Percentiles rank a stretch among this genome's conserved stretches.
These are phyloP conservation scores for Linepithema humile DNA, from an alignment of 1,140 invertebrate genomes.

Conservation along the genomic window DNA sequence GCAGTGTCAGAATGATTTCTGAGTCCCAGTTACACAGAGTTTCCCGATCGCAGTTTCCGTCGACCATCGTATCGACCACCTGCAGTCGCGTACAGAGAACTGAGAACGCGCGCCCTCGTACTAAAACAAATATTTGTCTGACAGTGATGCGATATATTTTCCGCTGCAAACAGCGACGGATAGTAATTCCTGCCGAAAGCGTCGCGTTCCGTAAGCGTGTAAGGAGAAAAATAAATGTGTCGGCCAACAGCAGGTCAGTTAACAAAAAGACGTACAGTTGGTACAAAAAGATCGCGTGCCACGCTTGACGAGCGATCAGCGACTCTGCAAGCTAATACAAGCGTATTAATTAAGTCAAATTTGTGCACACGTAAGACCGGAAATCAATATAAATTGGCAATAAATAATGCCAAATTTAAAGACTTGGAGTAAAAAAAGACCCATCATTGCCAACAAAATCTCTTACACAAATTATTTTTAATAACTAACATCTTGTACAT, in stretches of 20 bases:
- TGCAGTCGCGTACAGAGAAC: slow-evolving; percentile 14
- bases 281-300: slow-evolving; percentile 34
- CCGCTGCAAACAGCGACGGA: slow-evolving; percentile 37
- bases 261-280: slow-evolving; percentile 34
- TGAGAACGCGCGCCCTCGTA: slow-evolving; percentile 23
- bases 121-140: slow-evolving; percentile 55
- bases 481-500: neutral
- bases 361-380: neutral
- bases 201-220: slow-evolving; percentile 12
- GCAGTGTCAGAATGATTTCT: slow-evolving; percentile 30
- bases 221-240: slow-evolving; percentile 53
- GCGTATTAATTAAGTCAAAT: slow-evolving; percentile 21
- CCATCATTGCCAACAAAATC: neutral
- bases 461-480: neutral
- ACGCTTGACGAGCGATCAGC: slow-evolving; percentile 26
- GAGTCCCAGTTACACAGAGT: slow-evolving; percentile 20
- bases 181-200: slow-evolving; percentile 52
- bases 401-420: neutral
- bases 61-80: slow-evolving; percentile 48
- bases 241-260: slow-evolving; percentile 25
- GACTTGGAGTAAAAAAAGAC: neutral
- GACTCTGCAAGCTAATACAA: slow-evolving; percentile 1
- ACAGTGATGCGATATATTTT: slow-evolving; percentile 56
- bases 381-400: neutral
- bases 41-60: slow-evolving; percentile 37